Evolutionary conservation across 2,113 vertebrate species (phyloP), one percentile per base, ranked within the genome.

Genomic region (Amphilophus citrinellus): DNA sequence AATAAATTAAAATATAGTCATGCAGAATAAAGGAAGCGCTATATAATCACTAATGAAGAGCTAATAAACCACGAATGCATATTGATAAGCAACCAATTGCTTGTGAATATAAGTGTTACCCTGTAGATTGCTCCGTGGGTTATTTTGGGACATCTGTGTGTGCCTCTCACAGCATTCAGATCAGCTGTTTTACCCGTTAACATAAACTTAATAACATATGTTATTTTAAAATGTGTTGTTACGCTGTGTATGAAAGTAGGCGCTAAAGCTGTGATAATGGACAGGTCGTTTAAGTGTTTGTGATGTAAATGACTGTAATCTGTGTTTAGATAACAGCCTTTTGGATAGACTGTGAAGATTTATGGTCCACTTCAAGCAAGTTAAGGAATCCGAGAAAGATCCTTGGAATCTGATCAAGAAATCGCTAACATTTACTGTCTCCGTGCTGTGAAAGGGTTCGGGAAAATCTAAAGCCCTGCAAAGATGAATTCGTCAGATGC

Each of bases 231-330:
- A 68, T 17, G 22, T 27, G 62, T 6, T 79, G 50, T 75, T 71
- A 50, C 89, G 77, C 61, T 35, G 60, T 27, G 53, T 9, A 27
- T 24, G 8, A 57, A 37, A 76, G 35, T 13, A 62, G 59, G 77
- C 82, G 85, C 53, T 32, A 18, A 24, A 47, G 71, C 66, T 61
- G 80, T 89, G 87, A 80, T 80, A 62, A 77, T 50, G 30, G 76
- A 81, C 79, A 84, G 47, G 50, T 81, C 73, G 60, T 81, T 62
- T 14, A 39, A 56, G 81, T 81, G 81, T 87, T 87, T 93, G 86
- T 85, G 61, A 80, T 91, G 89, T 56, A 86, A 94, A 93, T 90
- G 60, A 76, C 15, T 11, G 32, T 76, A 59, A 89, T 88, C 84
- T 78, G 80, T 32, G 85, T 85, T 89, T 76, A 81, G 62, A 84